Evolutionary conservation across 2,797 vertebrate genomes (phyloP), one percentile per base, ranked within the genome.

Genomic region (Podarcis lilfordi): DNA sequence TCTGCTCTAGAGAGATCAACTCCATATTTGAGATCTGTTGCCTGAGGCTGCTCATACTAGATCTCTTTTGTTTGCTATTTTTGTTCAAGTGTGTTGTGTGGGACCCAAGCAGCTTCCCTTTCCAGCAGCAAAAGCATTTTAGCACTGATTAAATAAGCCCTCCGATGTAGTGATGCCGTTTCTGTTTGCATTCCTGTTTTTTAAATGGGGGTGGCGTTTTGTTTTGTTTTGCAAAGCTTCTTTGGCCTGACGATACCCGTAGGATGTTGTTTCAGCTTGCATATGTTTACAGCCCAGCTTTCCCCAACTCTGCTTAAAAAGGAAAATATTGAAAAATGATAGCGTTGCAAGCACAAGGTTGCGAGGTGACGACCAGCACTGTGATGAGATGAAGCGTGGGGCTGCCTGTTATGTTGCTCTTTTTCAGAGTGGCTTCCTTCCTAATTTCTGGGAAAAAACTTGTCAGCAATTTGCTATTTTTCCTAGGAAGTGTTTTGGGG

Each of bases 401-500:
- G 92, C 87, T 84, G 92, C 86, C 68, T 89, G 50, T 64, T 64
- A 40, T 61, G 0, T 81, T 91, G 25, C 10, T 55, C 75, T 86
- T 88, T 87, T 91, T 64, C 0, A 0, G 78, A 91, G 89, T 59
- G 35, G 89, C 91, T 64, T 64, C 87, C 84, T 55, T 92, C 92
- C 84, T 89, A 92, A 76, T 89, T 95, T 89, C 87, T 43, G 86
- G 35, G 90, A 93, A 69, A 92, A 93, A 87, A 90, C 92, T 94
- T 92, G 93, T 93, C 93, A 94, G 93, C 89, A 23, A 91, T 88
- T 80, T 91, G 92, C 84, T 94, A 89, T 80, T 90, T 94, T 93
- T 85, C 88, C 75, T 86, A 91, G 89, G 91, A 94, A 95, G 93
- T 89, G 91, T 55, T 94, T 93, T 95, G 93, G 92, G 87, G 91